phyloP scores from a whole-genome alignment of 2,797 vertebrate species.

The Thaleichthys pacificus region DNA sequence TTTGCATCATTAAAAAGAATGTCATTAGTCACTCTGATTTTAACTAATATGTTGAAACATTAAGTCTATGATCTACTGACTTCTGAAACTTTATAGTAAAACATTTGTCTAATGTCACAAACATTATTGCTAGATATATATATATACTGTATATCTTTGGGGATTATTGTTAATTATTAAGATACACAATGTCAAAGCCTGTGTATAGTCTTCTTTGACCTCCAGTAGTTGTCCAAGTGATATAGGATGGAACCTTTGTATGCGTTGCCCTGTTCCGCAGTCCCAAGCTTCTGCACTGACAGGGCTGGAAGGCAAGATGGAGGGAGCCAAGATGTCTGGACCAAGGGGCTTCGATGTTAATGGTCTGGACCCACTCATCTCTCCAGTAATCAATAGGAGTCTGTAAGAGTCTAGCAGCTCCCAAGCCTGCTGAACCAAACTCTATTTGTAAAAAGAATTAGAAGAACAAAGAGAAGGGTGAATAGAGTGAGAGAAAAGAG shows the following conservation, averaged over 20 bases:
- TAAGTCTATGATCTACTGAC: no score
- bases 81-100: no score
- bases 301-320: constrained; percentile 22
- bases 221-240: constrained; percentile 5
- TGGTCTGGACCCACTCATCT: constrained; percentile 34
- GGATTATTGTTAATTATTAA: no score
- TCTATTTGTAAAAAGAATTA: not conserved
- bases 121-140: no score
- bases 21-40: no score
- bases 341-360: no score
- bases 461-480: not conserved
- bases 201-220: not conserved
- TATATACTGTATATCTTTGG: no score
- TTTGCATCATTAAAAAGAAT: no score
- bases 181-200: not conserved
- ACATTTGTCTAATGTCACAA: no score
- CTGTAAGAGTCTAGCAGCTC: constrained; percentile 50
- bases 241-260: constrained; percentile 48
- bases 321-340: constrained; percentile 44
- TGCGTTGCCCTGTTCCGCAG: constrained; percentile 43
- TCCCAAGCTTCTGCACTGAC: not conserved
- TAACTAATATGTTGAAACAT: no score
- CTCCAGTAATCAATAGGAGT: constrained; percentile 54
- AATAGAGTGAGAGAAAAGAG: constrained; percentile 13
- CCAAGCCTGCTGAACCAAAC: constrained; percentile 37